These are phyloP conservation scores for Apostichopus californicus DNA, from an alignment of 35 echinoderm and acorn worm species.

Conservation along the genomic window DNA sequence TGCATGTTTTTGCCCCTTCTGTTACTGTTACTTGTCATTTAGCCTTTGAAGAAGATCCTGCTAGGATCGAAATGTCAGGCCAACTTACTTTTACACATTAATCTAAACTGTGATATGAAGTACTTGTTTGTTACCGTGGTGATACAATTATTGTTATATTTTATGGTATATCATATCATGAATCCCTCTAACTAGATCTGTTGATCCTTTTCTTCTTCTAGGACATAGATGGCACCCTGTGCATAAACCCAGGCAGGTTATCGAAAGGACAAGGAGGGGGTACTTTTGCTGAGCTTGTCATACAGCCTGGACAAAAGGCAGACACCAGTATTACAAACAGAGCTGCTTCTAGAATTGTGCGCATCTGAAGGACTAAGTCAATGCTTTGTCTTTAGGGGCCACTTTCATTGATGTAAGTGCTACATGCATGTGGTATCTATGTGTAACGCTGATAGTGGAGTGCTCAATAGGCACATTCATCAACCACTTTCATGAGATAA, in stretches of 20 bases:
- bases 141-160: background rate
- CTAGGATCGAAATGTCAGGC: too few species aligned
- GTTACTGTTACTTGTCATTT: too few species aligned
- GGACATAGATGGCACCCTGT: conserved; percentile 80
- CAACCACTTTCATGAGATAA: too few species aligned
- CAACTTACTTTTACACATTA: too few species aligned
- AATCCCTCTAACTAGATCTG: background rate
- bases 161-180: background rate
- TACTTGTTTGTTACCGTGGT: too few species aligned
- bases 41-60: too few species aligned
- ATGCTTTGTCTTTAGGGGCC: background rate
- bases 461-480: too few species aligned
- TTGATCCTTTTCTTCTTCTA: conserved; percentile 2
- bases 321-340: conserved; percentile 24
- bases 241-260: conserved; percentile 83
- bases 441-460: too few species aligned
- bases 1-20: too few species aligned
- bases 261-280: conserved; percentile 93
- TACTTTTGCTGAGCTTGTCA: conserved; percentile 74
- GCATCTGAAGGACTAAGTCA: conserved; percentile 50
- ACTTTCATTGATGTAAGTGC: background rate
- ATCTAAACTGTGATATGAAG: too few species aligned
- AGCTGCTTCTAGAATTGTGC: conserved; percentile 69
- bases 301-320: conserved; percentile 49
- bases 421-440: too few species aligned